These are phyloP conservation scores for Odontesthes bonariensis DNA, from an alignment of 2,113 vertebrate genomes.

Conservation along the genomic window DNA sequence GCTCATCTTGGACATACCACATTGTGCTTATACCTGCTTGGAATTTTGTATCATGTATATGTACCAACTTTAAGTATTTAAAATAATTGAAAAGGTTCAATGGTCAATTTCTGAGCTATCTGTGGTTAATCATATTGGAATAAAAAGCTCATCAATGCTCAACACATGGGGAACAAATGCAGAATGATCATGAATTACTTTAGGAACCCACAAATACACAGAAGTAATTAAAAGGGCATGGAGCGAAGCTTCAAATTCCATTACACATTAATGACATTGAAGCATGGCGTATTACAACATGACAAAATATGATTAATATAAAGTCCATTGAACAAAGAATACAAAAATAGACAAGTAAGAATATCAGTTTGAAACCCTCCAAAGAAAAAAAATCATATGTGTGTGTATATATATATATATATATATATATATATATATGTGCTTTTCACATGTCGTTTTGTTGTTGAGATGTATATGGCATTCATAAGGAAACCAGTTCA, in stretches of 20 bases:
- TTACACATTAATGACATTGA: neutral
- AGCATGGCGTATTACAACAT: neutral
- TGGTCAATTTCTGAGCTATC: neutral
- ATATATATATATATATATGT: no score
- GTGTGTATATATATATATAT: no score
- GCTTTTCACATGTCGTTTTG: neutral
- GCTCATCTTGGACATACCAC: no score
- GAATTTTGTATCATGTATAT: no score
- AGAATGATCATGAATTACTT: neutral
- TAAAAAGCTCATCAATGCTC: neutral
- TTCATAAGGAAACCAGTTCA: no score
- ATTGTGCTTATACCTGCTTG: no score
- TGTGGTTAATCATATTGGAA: neutral
- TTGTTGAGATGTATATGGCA: no score
- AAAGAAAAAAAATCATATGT: no score
- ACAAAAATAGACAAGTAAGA: neutral
- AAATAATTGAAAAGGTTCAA: neutral
- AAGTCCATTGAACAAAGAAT: neutral
- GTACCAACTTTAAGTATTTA: neutral
- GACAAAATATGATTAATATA: neutral
- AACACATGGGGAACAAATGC: neutral
- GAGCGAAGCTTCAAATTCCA: neutral
- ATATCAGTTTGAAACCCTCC: neutral
- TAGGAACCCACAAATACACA: constrained; percentile 10
- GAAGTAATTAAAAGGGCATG: neutral